Evolutionary conservation across 2,113 vertebrate genomes (phyloP).

Genomic region (Carettochelys insculpta): DNA sequence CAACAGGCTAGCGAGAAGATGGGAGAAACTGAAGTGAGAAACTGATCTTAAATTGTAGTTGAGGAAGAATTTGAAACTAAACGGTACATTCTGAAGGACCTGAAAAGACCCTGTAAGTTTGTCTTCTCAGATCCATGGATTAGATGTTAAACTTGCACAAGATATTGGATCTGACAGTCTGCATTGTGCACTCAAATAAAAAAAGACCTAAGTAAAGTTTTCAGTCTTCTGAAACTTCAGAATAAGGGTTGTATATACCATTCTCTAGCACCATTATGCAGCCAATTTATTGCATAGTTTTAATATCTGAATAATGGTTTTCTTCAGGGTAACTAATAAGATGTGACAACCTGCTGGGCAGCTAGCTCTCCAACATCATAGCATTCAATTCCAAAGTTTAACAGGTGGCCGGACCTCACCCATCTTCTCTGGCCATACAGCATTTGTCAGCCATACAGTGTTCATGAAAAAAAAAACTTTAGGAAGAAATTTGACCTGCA

Average conservation of each 20-base stretch:
- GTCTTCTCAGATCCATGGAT: slow-evolving; percentile 22
- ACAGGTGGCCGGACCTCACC: neutral
- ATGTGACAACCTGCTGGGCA: neutral
- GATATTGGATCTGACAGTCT: slow-evolving; percentile 39
- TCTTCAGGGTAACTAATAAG: slow-evolving; percentile 8
- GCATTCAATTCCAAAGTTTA: neutral
- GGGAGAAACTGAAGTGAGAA: neutral
- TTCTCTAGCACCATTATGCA: neutral
- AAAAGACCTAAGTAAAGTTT: slow-evolving; percentile 27
- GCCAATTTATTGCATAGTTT: slow-evolving; percentile 2
- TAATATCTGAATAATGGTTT: slow-evolving; percentile 1
- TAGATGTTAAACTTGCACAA: slow-evolving; percentile 31
- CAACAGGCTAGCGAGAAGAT: neutral
- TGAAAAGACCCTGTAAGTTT: slow-evolving; percentile 11
- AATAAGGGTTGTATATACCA: neutral
- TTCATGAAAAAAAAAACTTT: neutral
- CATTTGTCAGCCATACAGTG: neutral
- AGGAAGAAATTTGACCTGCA: neutral
- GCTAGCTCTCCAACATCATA: neutral
- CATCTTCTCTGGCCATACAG: neutral
- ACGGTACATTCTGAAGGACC: neutral
- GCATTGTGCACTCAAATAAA: slow-evolving; percentile 15
- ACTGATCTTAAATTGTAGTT: neutral
- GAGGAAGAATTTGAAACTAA: slow-evolving; percentile 13
- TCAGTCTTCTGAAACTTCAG: slow-evolving; percentile 4